A percentile compares a stretch with the other conserved stretches of the same genome.
phyloP scores from a whole-genome alignment of 2,113 vertebrate species.

The Labrus mixtus region DNA sequence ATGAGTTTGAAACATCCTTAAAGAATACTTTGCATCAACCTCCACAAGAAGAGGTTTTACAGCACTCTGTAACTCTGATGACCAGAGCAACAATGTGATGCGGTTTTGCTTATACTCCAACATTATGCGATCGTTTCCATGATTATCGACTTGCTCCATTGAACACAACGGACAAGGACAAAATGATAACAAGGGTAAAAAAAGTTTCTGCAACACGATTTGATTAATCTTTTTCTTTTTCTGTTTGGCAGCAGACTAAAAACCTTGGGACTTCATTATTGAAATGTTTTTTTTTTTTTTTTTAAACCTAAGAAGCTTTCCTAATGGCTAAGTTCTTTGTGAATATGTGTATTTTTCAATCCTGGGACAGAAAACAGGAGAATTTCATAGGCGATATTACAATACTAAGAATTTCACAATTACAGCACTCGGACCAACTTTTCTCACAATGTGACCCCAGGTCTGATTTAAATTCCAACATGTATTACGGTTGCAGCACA shows the following conservation, averaged over 20 bases:
- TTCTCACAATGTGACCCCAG: background rate
- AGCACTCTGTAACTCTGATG: background rate
- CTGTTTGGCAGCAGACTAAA: background rate
- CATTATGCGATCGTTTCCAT: background rate
- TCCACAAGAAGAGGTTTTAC: background rate
- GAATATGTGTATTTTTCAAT: background rate
- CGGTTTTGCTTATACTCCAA: background rate
- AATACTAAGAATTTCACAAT: background rate
- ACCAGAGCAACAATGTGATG: background rate
- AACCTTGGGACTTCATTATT: background rate
- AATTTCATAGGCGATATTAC: background rate
- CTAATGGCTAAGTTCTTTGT: too few relatives aligned
- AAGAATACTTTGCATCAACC: background rate
- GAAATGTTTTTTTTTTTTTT: background rate
- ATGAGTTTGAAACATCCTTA: background rate
- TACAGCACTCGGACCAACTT: background rate
- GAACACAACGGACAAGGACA: background rate
- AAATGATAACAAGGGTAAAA: background rate
- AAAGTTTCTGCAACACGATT: background rate
- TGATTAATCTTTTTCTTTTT: background rate
- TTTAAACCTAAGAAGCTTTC: background rate
- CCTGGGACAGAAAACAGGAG: background rate
- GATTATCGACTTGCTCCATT: background rate
- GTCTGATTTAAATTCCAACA: slow-evolving; percentile 14
- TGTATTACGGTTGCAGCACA: slow-evolving; percentile 2